Base-by-base conservation (phyloP, 2,888 invertebrate genomes). In the Calameuta pallipes region DNA sequence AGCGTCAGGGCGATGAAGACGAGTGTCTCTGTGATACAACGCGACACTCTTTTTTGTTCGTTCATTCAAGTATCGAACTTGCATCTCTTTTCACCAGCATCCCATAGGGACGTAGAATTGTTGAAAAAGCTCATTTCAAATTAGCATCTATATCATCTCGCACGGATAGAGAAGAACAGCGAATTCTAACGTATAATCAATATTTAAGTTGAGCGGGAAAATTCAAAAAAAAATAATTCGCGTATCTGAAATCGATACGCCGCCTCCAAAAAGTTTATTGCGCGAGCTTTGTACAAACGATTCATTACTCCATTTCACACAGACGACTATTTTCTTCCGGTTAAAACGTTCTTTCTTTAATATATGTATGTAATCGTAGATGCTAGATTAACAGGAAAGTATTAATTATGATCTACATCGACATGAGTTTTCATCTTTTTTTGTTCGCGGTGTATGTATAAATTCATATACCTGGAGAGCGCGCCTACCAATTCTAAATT, bases 171-270 rank as follows among this genome's bases (percentile, higher is more conserved):
- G 56, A 56, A 56, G 9, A 56, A 23, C 23, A 23, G 23, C 23
- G 23, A 56, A 23, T 23, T 23, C 23, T 56, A 56, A 56, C 1
- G 23, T 56, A 23, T 23, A 56, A 56, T 56, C 56, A 2, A 56
- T 15, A 79, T 75, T 80, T 73, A 11, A 73, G 75, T 78, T 56
- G 30, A 73, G 71, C 71, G 35, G 76, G 73, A 33, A 36, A 41
- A 70, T 56, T 35, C 11, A 36, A 56, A 56, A 56, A 41, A 56
- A 23, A 23, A 23, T 6, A 41, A 23, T 56, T 56, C 23, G 6
- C 23, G 23, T 56, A 56, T 56, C 23, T 9, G 23, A 56, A 56
- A 23, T 56, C 56, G 56, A 15, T 41, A 56, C 23, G 56, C 9
- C 56, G 56, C 15, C 56, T 9, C 56, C 23, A 23, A 56, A 56